phyloP scores from a whole-genome alignment of 2,797 vertebrate species.

The Myiothlypis coronata region DNA sequence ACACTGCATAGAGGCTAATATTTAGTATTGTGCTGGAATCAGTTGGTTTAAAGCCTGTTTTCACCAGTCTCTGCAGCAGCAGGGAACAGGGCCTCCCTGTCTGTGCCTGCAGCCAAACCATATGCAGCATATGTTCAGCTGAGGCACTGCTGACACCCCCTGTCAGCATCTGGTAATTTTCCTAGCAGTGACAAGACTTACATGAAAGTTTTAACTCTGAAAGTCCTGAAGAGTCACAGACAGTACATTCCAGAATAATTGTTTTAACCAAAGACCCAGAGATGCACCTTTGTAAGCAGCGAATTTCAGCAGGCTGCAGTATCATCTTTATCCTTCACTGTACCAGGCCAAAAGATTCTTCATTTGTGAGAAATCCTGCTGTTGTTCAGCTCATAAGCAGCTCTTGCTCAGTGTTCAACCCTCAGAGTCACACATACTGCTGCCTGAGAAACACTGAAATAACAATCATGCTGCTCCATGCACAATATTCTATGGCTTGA shows the following conservation, averaged over 20 bases:
- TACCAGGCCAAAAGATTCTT: neutral
- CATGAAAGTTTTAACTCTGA: slow-evolving; percentile 35
- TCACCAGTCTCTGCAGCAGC: neutral
- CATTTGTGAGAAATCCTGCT: neutral
- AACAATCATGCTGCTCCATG: neutral
- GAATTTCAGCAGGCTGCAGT: neutral
- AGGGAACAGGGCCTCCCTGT: neutral
- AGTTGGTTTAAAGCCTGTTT: neutral
- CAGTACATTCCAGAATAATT: neutral
- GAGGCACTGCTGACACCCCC: slow-evolving; percentile 51
- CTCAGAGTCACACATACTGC: neutral
- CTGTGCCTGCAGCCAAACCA: neutral
- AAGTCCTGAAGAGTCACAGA: neutral
- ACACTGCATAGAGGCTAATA: neutral
- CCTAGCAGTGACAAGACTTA: neutral
- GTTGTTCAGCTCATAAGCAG: neutral
- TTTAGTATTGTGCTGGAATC: neutral
- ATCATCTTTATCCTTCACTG: neutral
- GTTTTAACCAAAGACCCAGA: neutral
- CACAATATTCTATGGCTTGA: neutral
- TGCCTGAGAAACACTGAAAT: neutral
- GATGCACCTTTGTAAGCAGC: neutral
- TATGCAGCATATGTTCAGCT: slow-evolving; percentile 11
- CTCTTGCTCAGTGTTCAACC: neutral
- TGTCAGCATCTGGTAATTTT: slow-evolving; percentile 62